Evolutionary conservation across 2,888 invertebrate genomes (phyloP).

Genomic region (Oscheius sp.): DNA sequence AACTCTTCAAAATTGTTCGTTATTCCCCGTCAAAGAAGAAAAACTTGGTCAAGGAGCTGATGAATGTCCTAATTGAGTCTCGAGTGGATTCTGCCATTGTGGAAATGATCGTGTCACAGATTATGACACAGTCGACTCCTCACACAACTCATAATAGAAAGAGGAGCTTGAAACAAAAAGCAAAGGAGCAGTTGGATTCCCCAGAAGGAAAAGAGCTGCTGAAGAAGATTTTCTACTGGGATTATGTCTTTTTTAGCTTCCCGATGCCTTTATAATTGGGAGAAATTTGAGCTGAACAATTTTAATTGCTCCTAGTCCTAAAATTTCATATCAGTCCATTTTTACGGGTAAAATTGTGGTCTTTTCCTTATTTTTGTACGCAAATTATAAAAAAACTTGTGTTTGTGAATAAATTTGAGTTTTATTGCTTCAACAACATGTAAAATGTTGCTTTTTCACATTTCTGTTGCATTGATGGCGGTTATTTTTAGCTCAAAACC

Average conservation of each 20-base stretch:
- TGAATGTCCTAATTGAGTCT: neutral
- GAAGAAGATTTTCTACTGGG: constrained; percentile 25
- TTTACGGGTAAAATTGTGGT: no score
- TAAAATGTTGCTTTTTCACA: no score
- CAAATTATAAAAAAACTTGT: no score
- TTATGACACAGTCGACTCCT: neutral
- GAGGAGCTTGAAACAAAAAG: neutral
- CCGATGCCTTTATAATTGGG: constrained; percentile 5
- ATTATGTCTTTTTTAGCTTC: constrained; percentile 17
- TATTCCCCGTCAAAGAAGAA: constrained; percentile 13
- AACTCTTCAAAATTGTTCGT: neutral
- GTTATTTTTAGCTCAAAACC: neutral
- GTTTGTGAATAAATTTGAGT: no score
- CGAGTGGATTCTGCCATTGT: neutral
- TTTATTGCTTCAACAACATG: no score
- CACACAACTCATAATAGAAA: constrained; percentile 1
- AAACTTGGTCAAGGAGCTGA: neutral
- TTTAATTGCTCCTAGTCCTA: no score
- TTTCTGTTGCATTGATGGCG: no score
- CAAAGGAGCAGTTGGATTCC: neutral
- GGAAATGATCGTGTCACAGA: neutral
- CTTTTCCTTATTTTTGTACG: no score
- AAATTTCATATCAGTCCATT: no score
- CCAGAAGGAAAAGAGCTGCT: neutral
- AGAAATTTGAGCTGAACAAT: no score